Percentiles rank a stretch among this genome's conserved stretches.
These are phyloP conservation scores for Aphis gossypii DNA, from an alignment of 1,140 invertebrate species.

Conservation along the genomic window DNA sequence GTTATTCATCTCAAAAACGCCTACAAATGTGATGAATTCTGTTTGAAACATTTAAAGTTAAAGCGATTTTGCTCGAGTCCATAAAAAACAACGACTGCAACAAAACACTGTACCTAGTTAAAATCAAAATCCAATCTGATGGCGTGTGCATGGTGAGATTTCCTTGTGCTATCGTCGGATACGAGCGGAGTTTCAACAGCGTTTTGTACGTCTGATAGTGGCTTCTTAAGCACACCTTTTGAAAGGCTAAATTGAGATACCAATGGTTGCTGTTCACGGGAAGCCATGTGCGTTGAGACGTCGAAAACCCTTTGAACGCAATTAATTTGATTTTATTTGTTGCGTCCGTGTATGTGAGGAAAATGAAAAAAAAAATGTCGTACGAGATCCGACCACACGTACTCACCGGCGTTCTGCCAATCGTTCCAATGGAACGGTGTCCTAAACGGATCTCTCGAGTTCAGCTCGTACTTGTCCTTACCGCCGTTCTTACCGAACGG, in stretches of 20 bases:
- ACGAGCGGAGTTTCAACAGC: slow-evolving; percentile 43
- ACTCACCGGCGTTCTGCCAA: slow-evolving; percentile 70
- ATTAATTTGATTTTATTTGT: not conserved
- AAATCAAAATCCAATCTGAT: slow-evolving; percentile 58
- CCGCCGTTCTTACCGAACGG: slow-evolving; percentile 63
- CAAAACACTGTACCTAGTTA: slow-evolving; percentile 54
- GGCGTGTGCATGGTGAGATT: slow-evolving; percentile 60
- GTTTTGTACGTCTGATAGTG: slow-evolving; percentile 59
- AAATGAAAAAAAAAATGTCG: not conserved
- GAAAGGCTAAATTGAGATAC: slow-evolving; percentile 66
- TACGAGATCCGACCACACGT: not conserved
- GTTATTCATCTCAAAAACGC: not conserved
- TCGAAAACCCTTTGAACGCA: slow-evolving; percentile 69
- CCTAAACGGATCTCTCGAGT: slow-evolving; percentile 72
- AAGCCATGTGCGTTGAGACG: slow-evolving; percentile 72
- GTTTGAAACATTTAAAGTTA: not conserved
- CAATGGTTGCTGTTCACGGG: slow-evolving; percentile 70
- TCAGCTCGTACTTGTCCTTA: slow-evolving; percentile 65
- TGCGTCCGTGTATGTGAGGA: not conserved
- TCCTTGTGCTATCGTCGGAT: slow-evolving; percentile 64
- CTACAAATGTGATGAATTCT: not conserved
- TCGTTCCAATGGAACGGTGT: slow-evolving; percentile 80
- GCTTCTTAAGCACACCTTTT: slow-evolving; percentile 44
- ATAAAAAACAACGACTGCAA: not conserved
- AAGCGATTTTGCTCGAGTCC: not conserved